Evolutionary conservation across 1,140 invertebrate genomes (phyloP), one percentile per base, ranked within the genome.

Genomic region (Lutraria rhynchaena): DNA sequence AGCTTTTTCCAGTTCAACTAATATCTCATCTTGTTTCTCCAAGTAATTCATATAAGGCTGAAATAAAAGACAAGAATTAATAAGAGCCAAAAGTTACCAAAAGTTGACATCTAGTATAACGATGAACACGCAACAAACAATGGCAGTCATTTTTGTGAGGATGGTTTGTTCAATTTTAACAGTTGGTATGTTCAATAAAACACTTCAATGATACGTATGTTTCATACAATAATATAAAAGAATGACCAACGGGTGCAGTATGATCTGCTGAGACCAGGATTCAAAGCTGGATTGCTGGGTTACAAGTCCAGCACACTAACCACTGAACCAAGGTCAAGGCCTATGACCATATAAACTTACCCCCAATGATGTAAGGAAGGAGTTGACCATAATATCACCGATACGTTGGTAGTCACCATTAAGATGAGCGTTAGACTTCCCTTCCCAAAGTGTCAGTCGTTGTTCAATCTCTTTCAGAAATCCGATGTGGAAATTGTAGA

Each of bases 31-130:
- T 83, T 97, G 95, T 70, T 95, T 94, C 76, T 96, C 95, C n/a
- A 97, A 92, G 89, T 96, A 98, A 86, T 95, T 94, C 87, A 96
- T 95, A 90, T 98, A 98, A 46, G 96, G 93, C 94, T 96, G 92
- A 19, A 94, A 92, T 61, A 92, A 86, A 85, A 86, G 17, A 35
- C 9, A 77, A 27, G 4, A n/a, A 55, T 13, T 49, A n/a, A 13
- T 13, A 11, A 11, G n/a, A n/a, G n/a, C 46, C 46, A 49, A 49
- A 49, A n/a, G 46, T 49, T 13, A 49, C n/a, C n/a, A n/a, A n/a
- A n/a, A n/a, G n/a, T n/a, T n/a, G n/a, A n/a, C n/a, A n/a, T n/a
- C n/a, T n/a, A n/a, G n/a, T n/a, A n/a, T n/a, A n/a, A n/a, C n/a
- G n/a, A n/a, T n/a, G n/a, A n/a, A n/a, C n/a, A n/a, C n/a, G n/a